Evolutionary conservation across 2,888 invertebrate genomes (phyloP), one percentile per base, ranked within the genome.

Genomic region (Agriopis aurantiaria): DNA sequence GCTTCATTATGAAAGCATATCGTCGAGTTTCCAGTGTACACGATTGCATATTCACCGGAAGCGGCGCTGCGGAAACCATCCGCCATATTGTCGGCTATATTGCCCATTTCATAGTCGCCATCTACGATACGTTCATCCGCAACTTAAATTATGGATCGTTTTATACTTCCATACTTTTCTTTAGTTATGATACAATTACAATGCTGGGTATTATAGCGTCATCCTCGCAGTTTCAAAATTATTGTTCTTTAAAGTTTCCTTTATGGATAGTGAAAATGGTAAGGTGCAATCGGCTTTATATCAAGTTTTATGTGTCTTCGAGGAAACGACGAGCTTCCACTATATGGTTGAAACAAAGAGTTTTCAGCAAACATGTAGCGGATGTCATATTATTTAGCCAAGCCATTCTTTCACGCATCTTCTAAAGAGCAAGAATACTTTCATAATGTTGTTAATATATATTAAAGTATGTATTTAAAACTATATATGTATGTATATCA

Each of bases 11-110:
- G 76, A 79, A 78, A 8, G 56, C 75, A 76, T 43, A 62, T 55
- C 55, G 51, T n/a, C 14, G 59, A 77, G 68, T 80, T 76, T 73
- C 71, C 49, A 12, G 23, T n/a, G 4, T 11, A 7, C 40, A 17
- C 11, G 17, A 40, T 17, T 57, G 55, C 33, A 65, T 51, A 51
- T 56, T 56, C 60, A 64, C 59, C 75, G 81, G 83, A 81, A 81
- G 78, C 72, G 77, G 83, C 81, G 78, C 81, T 78, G 77, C 79
- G 85, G 83, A 83, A 83, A 75, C 79, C 75, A 83, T 76, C 84
- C 78, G 85, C 85, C 85, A 87, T 87, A 48, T 63, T 58, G 58
- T 57, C 63, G 9, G 64, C 60, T 55, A 65, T 65, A 82, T 88
- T 88, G 86, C 70, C 67, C 79, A 79, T 81, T 82, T 8, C 81